These are phyloP conservation scores for Drosophila aldrichi DNA, from an alignment of 2,888 invertebrate genomes.

Conservation along the genomic window DNA sequence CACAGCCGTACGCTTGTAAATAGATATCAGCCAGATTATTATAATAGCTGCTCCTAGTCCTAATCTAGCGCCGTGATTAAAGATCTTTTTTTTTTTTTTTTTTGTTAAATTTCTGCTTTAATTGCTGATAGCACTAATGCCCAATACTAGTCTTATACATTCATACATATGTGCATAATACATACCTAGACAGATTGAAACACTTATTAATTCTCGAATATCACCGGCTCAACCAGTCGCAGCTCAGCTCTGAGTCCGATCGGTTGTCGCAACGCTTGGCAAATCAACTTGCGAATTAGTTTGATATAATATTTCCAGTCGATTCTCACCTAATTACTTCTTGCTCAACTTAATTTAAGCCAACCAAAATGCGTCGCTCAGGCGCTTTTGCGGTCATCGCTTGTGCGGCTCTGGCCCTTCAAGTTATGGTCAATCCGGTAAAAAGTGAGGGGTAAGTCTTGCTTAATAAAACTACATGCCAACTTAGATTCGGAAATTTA, in stretches of 20 bases:
- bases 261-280: conserved; percentile 61
- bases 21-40: neutral
- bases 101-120: conserved; percentile 5
- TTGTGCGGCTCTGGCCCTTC: conserved; percentile 49
- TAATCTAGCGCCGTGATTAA: neutral
- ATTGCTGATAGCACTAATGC: conserved; percentile 23
- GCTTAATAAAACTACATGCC: neutral
- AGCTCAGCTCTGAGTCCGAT: conserved; percentile 65
- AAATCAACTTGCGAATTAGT: neutral
- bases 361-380: conserved; percentile 65
- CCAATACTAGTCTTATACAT: conserved; percentile 3
- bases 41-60: neutral
- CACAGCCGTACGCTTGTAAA: too few species aligned
- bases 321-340: too few species aligned
- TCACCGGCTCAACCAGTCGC: conserved; percentile 64
- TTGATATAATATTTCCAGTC: too few species aligned
- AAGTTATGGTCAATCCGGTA: conserved; percentile 63
- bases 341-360: conserved; percentile 10
- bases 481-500: too few species aligned
- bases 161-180: neutral
- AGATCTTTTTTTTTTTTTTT: neutral
- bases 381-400: conserved; percentile 61
- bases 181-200: conserved; percentile 20
- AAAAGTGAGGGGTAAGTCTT: conserved; percentile 70
- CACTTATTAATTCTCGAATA: conserved; percentile 47